Evolutionary conservation across 2,888 invertebrate species (phyloP).

Genomic region (Conistra vaccinii): DNA sequence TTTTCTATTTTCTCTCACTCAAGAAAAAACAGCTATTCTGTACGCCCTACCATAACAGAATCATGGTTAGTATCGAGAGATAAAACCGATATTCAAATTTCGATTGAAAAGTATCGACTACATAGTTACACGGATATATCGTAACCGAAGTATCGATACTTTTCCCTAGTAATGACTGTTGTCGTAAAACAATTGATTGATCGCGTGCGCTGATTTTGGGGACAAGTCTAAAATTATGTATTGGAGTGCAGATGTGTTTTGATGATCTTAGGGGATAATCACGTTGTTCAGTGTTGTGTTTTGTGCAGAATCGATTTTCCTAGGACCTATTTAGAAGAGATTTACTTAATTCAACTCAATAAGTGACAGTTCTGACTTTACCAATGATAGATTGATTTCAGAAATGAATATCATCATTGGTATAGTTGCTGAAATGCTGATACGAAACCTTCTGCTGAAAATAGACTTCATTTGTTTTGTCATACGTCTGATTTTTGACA

Average conservation of each 20-base stretch:
- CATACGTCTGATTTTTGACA: too few species aligned
- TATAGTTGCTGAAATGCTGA: neutral
- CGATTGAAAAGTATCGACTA: constrained; percentile 7
- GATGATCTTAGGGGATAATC: constrained; percentile 25
- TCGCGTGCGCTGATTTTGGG: constrained; percentile 51
- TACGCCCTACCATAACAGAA: neutral
- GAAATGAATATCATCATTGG: neutral
- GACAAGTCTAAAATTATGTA: constrained; percentile 35
- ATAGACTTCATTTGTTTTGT: neutral
- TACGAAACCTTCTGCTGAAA: neutral
- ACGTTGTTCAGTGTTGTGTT: neutral
- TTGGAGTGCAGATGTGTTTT: constrained; percentile 42
- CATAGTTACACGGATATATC: neutral
- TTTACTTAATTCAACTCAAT: neutral
- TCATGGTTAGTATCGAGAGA: neutral
- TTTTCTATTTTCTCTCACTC: neutral
- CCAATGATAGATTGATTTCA: neutral
- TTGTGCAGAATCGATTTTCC: neutral
- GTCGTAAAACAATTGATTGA: constrained; percentile 63
- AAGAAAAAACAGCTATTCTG: neutral
- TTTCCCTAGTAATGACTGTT: constrained; percentile 44
- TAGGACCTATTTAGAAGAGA: neutral
- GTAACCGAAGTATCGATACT: constrained; percentile 19
- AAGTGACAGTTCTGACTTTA: neutral
- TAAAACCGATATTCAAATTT: neutral